Evolutionary conservation across 2,113 vertebrate genomes (phyloP), one percentile per base, ranked within the genome.

Genomic region (Sterrhoptilus dennistouni): DNA sequence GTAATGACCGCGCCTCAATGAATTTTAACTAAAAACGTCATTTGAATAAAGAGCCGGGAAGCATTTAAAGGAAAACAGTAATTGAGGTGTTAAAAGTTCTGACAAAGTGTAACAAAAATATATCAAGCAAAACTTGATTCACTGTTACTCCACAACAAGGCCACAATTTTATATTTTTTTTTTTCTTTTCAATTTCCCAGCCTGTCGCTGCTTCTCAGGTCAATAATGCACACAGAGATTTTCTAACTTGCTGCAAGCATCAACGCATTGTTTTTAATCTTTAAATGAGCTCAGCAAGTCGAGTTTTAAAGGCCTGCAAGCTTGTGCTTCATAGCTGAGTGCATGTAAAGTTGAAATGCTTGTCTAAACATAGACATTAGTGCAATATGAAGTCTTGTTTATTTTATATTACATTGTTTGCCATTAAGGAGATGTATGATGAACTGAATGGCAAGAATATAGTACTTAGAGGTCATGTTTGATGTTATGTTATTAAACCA

Each of bases 31-130:
- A 35, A 83, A 83, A 95, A 44, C 49, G 21, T 56, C 60, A 28
- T 95, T 92, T 93, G 70, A 93, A 93, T 89, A 92, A 89, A 80
- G 29, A 87, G 31, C 50, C 6, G 7, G 79, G 44, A 93, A 93
- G 65, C 20, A 18, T 92, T 91, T 87, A 53, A 91, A 93, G 60
- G 49, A 60, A 89, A 87, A 83, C 22, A 71, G 65, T 49, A 89
- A 89, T 44, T n/a, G 75, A 95, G 44, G 57, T 72, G 72, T 74
- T 90, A 57, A 29, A 95, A 90, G 38, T 61, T 94, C 91, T 87
- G 50, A 80, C 38, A 95, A 91, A 70, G 25, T 44, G 45, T 52
- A 83, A 69, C 16, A 77, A 74, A 90, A 90, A 82, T 7, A 59
- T 64, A 85, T 70, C 35, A 45, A 40, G 59, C 8, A 92, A 88